Conservation (phyloP, 1,140 invertebrate genomes). For the Halictus rubicundus region DNA sequence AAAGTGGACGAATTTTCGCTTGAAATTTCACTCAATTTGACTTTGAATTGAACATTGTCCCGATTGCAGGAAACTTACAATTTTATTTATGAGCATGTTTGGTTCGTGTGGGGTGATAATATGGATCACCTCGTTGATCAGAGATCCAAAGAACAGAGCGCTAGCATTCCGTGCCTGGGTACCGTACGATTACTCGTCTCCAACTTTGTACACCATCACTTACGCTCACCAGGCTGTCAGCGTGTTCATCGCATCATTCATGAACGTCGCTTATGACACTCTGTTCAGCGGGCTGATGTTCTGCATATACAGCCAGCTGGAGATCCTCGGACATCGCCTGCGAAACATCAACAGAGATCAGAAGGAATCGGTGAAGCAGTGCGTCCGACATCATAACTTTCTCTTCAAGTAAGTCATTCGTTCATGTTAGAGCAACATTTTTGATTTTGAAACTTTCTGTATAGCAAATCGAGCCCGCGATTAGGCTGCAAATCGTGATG, state of each 20-base stretch:
- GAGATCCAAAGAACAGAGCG: neutral
- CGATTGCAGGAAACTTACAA: too few species aligned
- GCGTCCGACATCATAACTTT: slow-evolving; percentile 24
- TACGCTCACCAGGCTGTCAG: slow-evolving; percentile 40
- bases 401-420: slow-evolving; percentile 25
- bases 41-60: too few species aligned
- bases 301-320: slow-evolving; percentile 47
- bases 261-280: slow-evolving; percentile 45
- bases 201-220: neutral
- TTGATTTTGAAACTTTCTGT: too few species aligned
- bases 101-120: too few species aligned
- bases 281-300: slow-evolving; percentile 52
- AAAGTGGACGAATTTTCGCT: too few species aligned
- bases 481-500: too few species aligned
- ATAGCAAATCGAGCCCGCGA: too few species aligned
- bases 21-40: too few species aligned
- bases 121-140: neutral
- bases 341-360: slow-evolving; percentile 1
- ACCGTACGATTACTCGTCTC: slow-evolving; percentile 32
- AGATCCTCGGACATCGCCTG: slow-evolving; percentile 52
- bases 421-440: neutral
- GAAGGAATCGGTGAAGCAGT: neutral
- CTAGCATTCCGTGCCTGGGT: slow-evolving; percentile 46
- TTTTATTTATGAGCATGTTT: too few species aligned
- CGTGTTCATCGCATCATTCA: neutral